A percentile compares a stretch with the other conserved stretches of the same genome.
These are phyloP conservation scores for Amphibalanus amphitrite DNA, from an alignment of 1,140 invertebrate genomes.

Conservation along the genomic window DNA sequence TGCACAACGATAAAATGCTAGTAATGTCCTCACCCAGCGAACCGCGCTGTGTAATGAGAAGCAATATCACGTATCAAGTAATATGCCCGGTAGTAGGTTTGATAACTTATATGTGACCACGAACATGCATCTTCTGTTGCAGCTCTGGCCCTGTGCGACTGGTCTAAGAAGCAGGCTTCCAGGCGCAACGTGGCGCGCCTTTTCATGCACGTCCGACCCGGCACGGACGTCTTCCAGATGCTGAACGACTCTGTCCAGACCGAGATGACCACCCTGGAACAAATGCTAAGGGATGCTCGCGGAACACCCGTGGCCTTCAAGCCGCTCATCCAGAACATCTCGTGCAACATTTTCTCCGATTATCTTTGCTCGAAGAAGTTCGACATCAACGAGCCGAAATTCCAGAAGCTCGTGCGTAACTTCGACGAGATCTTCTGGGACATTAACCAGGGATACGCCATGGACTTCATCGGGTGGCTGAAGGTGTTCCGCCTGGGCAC, in stretches of 20 bases:
- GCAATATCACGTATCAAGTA: too few species aligned
- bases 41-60: too few species aligned
- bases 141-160: conserved; percentile 72
- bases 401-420: conserved; percentile 42
- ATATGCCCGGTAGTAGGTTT: too few species aligned
- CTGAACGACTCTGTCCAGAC: conserved; percentile 10
- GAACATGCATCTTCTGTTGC: conserved; percentile 25
- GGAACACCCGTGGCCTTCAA: conserved; percentile 32
- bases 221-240: conserved; percentile 21
- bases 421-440: conserved; percentile 80
- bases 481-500: conserved; percentile 49
- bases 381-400: conserved; percentile 41
- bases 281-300: conserved; percentile 10
- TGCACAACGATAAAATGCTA: too few species aligned
- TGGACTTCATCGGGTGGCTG: conserved; percentile 74
- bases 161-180: conserved; percentile 59
- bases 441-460: conserved; percentile 66
- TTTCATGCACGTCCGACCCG: conserved; percentile 35
- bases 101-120: too few species aligned
- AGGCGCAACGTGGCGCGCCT: conserved; percentile 44
- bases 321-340: conserved; percentile 42
- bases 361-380: conserved; percentile 67
- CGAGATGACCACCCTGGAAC: conserved; percentile 17
- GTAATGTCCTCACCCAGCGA: too few species aligned
- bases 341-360: conserved; percentile 56